Conservation (phyloP, 2,888 invertebrate genomes). For the Cheilosia soror region DNA sequence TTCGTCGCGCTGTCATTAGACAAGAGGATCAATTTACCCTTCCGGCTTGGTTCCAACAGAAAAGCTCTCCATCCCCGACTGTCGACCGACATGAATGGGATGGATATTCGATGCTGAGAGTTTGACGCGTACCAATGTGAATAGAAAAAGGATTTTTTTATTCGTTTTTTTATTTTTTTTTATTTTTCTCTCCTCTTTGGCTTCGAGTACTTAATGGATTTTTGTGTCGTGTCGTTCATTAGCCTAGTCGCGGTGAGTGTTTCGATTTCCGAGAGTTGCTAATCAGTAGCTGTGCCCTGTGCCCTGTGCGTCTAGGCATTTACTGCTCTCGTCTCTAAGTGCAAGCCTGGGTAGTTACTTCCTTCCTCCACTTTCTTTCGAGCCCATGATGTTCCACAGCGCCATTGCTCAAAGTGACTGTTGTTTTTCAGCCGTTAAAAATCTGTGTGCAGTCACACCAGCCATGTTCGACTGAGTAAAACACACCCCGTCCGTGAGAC, state of each 20-base stretch:
- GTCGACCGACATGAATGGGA: constrained; percentile 47
- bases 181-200: no score
- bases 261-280: constrained; percentile 70
- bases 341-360: constrained; percentile 72
- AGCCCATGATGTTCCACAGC: constrained; percentile 7
- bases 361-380: constrained; percentile 56
- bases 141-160: constrained; percentile 26
- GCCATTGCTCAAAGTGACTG: constrained; percentile 70
- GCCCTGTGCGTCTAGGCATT: constrained; percentile 58
- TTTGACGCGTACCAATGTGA: constrained; percentile 64
- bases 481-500: constrained; percentile 55
- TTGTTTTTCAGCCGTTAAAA: constrained; percentile 72
- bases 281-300: constrained; percentile 54
- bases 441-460: constrained; percentile 67
- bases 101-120: constrained; percentile 48
- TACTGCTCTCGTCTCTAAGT: constrained; percentile 54
- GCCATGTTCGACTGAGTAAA: constrained; percentile 62
- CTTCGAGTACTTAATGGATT: constrained; percentile 67
- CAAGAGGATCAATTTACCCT: constrained; percentile 74
- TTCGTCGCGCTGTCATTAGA: constrained; percentile 21
- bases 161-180: constrained; percentile 1
- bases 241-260: constrained; percentile 61
- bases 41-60: constrained; percentile 56
- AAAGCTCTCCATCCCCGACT: constrained; percentile 38
- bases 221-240: constrained; percentile 69